These are phyloP conservation scores for Theristicus caerulescens DNA, from an alignment of 2,113 vertebrate genomes.

Conservation along the genomic window DNA sequence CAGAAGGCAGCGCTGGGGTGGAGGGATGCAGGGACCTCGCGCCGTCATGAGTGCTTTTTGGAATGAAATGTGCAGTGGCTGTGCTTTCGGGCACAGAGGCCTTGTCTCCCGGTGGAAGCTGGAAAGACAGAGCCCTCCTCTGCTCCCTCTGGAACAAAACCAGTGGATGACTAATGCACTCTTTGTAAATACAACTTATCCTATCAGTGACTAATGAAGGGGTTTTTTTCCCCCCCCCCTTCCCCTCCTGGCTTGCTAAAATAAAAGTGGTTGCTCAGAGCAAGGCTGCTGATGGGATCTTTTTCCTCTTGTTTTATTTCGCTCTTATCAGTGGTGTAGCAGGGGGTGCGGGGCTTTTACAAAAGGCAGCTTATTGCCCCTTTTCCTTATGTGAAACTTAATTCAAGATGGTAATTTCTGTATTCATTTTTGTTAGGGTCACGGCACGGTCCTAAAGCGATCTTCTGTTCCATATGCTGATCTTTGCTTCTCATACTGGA, in stretches of 20 bases:
- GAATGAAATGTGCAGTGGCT: not conserved
- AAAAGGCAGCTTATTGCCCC: not conserved
- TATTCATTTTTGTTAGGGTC: not conserved
- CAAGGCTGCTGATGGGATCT: not conserved
- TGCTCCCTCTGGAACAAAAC: constrained; percentile 2
- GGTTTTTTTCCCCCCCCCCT: too few species aligned
- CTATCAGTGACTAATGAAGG: constrained; percentile 39
- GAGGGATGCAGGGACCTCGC: not conserved
- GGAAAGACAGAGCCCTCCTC: not conserved
- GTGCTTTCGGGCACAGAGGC: accelerated
- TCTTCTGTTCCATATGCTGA: not conserved
- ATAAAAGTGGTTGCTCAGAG: not conserved
- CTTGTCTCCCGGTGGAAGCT: not conserved
- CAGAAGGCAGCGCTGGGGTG: not conserved
- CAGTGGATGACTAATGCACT: constrained; percentile 36
- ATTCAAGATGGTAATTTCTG: not conserved
- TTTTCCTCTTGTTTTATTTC: not conserved
- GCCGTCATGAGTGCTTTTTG: accelerated
- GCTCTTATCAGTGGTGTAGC: not conserved
- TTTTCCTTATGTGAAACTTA: not conserved
- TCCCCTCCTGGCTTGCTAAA: not conserved
- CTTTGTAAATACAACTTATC: constrained; percentile 42
- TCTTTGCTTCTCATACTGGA: not conserved
- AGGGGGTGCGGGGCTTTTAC: not conserved
- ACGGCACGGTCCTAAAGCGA: accelerated